Evolutionary conservation across 2,113 vertebrate species (phyloP).

Genomic region (Hemiscyllium ocellatum): DNA sequence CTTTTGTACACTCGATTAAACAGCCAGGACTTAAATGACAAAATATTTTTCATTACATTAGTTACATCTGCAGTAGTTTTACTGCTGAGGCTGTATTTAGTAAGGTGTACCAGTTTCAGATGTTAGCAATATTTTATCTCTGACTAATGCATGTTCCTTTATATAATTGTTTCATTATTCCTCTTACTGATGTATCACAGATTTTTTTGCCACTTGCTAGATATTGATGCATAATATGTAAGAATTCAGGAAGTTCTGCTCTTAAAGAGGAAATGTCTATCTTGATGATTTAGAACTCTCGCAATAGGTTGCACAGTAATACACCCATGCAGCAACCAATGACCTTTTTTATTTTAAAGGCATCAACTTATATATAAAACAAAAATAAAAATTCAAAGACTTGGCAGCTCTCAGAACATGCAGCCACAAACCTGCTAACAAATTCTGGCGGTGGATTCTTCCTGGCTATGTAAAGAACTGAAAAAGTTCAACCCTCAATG

Average conservation of each 20-base stretch:
- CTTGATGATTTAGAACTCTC: background rate
- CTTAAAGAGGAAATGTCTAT: background rate
- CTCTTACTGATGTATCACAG: constrained; percentile 18
- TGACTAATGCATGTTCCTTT: constrained; percentile 23
- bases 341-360: background rate
- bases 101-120: constrained; percentile 34
- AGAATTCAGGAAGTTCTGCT: background rate
- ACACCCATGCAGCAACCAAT: background rate
- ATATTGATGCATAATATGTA: background rate
- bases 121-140: constrained; percentile 36
- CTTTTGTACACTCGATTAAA: constrained; percentile 38
- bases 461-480: background rate
- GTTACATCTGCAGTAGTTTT: constrained; percentile 38
- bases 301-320: background rate
- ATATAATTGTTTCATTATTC: constrained; percentile 35
- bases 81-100: constrained; percentile 37
- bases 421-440: background rate
- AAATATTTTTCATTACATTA: constrained; percentile 39
- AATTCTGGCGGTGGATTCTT: background rate
- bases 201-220: constrained; percentile 17
- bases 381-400: background rate
- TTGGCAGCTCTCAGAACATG: background rate
- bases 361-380: background rate
- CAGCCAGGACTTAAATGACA: constrained; percentile 38
- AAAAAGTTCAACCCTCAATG: background rate